Base-by-base conservation (phyloP, 2,888 invertebrate genomes). In the Lottia scabra region DNA sequence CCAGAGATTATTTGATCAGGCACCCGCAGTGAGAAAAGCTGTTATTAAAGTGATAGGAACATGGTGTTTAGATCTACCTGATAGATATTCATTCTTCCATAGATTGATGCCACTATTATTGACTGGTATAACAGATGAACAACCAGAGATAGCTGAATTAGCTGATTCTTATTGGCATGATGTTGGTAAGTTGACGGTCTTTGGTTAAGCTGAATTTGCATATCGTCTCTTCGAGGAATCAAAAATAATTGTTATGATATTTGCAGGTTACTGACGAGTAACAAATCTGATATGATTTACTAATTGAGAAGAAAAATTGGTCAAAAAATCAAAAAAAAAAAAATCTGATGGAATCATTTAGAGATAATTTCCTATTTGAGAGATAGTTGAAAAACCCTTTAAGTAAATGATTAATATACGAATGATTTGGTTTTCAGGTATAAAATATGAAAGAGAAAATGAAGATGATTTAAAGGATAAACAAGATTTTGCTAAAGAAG, bases 51-150 rank as follows among this genome's bases (percentile, higher is more conserved):
- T 95, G 81, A 94, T 95, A 0, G 94, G 95, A 3, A 91, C 92
- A 64, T 95, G 96, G 95, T 91, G 96, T 87, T 87, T 95, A 38
- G 92, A 93, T 70, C 92, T 96, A 72, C 92, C 92, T 68, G 97
- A 98, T 88, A 91, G 97, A 80, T 98, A 98, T 87, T 97, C 97
- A 0, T 96, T 93, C 90, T 96, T 95, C 91, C 93, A 94, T 87
- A 93, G 94, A 80, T 92, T 97, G 83, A 91, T 98, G 79, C 97
- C 98, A 0, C 89, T 97, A 15, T 90, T 97, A 4, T 90, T 98
- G 46, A 95, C 96, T 63, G 94, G 96, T 73, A 90, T 96, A 3
- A 94, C 94, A 81, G 98, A 98, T 88, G 94, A 94, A 74, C 93
- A 95, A 74, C 92, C 92, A 1, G 94, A 94, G 75, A 88, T 90